Base-by-base conservation (phyloP, 2,113 vertebrate species). In the Mesitornis unicolor region DNA sequence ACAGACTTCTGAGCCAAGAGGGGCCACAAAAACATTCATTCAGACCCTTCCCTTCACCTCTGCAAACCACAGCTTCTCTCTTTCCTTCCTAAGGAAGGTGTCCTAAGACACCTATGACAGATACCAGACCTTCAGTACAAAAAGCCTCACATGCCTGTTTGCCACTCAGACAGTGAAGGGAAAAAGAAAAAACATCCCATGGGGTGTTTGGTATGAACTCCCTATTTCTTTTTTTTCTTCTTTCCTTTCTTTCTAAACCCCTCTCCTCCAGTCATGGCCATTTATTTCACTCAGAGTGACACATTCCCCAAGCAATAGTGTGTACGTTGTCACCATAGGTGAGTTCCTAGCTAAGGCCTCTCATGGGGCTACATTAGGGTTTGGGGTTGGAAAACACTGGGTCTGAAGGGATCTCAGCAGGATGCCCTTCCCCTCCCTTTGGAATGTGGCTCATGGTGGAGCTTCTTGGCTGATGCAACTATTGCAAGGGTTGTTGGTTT, bases 401-500 rank as follows among this genome's bases (percentile, higher is more conserved):
- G 56, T 89, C 86, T 89, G 84, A 93, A 91, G 77, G 84, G 64
- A 81, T 81, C 76, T 74, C 80, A 64, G 76, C 68, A 84, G 60
- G 31, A 71, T 78, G n/a, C 25, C n/a, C 43, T 90, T 94, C 69
- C 78, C 51, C 68, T 95, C 75, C 83, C 90, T 92, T 94, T 94
- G 90, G 90, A 95, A 92, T 54, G 80, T 45, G 68, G 68, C 60
- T 94, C 48, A 56, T 2, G 0, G 60, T 51, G 91, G 88, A 84
- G 80, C 64, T 90, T 81, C 88, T 85, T 64, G 76, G 75, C 85
- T 96, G 87, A 96, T 71, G 85, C 88, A 95, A 77, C 60, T 40
- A 31, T 92, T 90, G 51, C 67, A 90, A 84, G 47, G 26, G 50
- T 68, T 94, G 75, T 77, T 82, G 35, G 48, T 3, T 75, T 87